phyloP scores from a whole-genome alignment of 1,140 invertebrate species.

The Drosophila yakuba region DNA sequence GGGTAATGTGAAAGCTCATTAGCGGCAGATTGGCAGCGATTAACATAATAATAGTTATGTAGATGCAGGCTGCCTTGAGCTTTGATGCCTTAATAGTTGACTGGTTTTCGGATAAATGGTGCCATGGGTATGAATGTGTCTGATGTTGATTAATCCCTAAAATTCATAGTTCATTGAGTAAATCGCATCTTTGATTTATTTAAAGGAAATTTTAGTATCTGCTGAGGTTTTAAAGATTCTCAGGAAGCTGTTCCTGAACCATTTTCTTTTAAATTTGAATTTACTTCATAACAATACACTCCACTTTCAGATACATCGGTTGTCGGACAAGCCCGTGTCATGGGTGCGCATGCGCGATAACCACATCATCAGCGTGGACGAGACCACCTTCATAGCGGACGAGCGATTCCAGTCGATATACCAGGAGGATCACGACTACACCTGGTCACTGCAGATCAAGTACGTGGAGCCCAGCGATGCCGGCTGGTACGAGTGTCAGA shows the following conservation, averaged over 20 bases:
- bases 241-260: too few species aligned
- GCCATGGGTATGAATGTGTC: too few species aligned
- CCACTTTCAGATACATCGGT: conserved; percentile 87
- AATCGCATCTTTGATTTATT: too few species aligned
- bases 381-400: conserved; percentile 93
- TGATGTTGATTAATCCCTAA: background rate
- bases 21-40: conserved; percentile 43
- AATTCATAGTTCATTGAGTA: too few species aligned
- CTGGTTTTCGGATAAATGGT: background rate
- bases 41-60: conserved; percentile 48
- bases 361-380: conserved; percentile 95
- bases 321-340: conserved; percentile 95
- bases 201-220: too few species aligned
- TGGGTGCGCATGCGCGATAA: conserved; percentile 95
- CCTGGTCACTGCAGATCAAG: conserved; percentile 95
- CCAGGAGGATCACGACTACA: conserved; percentile 90
- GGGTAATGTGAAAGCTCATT: conserved; percentile 50
- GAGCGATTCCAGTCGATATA: conserved; percentile 93
- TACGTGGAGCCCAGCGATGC: conserved; percentile 87
- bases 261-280: background rate
- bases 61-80: conserved; percentile 1
- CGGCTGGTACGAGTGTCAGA: conserved; percentile 91
- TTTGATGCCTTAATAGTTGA: conserved; percentile 4
- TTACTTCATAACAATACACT: background rate
- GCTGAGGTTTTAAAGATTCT: too few species aligned